phyloP scores from a whole-genome alignment of 2,797 vertebrate genomes.

The Clarias laeviceps region DNA sequence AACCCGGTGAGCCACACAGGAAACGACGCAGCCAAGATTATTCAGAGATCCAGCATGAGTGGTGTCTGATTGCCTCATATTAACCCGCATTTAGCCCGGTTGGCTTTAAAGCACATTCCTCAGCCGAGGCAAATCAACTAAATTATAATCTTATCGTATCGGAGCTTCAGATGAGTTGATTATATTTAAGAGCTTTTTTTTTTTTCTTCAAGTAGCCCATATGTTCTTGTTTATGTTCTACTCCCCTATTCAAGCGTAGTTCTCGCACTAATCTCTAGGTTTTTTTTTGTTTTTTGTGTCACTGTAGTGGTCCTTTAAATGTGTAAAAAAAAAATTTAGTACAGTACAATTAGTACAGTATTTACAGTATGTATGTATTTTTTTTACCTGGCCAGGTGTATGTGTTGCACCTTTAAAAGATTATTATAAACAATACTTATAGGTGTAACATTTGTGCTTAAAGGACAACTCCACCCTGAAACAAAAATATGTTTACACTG shows the following conservation, averaged over 20 bases:
- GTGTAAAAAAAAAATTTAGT: too few relatives aligned
- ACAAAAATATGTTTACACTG: background rate
- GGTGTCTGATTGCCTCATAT: slow-evolving; percentile 30
- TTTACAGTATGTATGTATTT: background rate
- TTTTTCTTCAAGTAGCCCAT: slow-evolving; percentile 14
- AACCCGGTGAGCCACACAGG: slow-evolving; percentile 13
- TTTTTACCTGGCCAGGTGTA: background rate
- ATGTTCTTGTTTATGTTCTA: slow-evolving; percentile 22
- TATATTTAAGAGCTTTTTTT: background rate
- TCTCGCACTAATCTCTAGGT: background rate
- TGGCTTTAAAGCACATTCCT: slow-evolving; percentile 10
- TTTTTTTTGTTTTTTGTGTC: background rate
- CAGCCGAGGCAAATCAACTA: slow-evolving; percentile 17
- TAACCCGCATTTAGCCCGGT: slow-evolving; percentile 12
- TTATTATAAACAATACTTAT: background rate
- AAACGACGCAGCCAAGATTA: slow-evolving; percentile 26
- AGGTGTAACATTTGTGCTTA: background rate
- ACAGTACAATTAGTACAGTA: too few relatives aligned
- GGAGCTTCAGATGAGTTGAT: slow-evolving; percentile 11
- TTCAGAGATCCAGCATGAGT: slow-evolving; percentile 9
- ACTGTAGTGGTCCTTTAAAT: background rate
- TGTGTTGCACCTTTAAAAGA: background rate
- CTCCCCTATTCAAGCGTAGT: background rate
- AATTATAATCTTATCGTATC: slow-evolving; percentile 25
- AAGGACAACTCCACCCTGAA: background rate